Conservation (phyloP, 2,888 invertebrate species). For the Leptopilina syphax region DNA sequence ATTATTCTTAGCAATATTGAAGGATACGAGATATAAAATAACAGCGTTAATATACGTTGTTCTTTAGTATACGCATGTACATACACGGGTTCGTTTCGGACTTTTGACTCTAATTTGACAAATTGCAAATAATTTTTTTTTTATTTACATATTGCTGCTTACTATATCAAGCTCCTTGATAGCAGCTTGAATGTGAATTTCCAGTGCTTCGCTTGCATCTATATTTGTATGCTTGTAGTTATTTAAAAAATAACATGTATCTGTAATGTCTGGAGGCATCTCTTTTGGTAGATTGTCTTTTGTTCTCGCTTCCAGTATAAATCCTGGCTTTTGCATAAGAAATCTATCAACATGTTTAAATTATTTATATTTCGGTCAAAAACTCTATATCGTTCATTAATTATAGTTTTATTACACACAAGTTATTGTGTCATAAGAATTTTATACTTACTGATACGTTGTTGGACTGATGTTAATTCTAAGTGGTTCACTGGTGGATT, state of each 20-base stretch:
- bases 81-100: neutral
- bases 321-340: slow-evolving; percentile 86
- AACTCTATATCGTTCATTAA: neutral
- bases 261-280: slow-evolving; percentile 87
- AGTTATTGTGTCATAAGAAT: too few species aligned
- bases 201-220: slow-evolving; percentile 80
- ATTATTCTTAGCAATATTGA: neutral
- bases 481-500: slow-evolving; percentile 94
- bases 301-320: slow-evolving; percentile 86
- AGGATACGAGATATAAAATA: neutral
- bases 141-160: slow-evolving; percentile 74
- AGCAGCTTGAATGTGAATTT: slow-evolving; percentile 84
- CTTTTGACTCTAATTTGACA: neutral
- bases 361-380: neutral
- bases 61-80: neutral
- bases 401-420: too few species aligned
- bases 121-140: slow-evolving; percentile 42
- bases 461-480: slow-evolving; percentile 96
- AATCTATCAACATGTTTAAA: slow-evolving; percentile 79
- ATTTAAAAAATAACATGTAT: slow-evolving; percentile 91
- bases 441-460: slow-evolving; percentile 88
- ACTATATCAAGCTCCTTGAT: slow-evolving; percentile 81
- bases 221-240: slow-evolving; percentile 86
- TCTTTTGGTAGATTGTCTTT: slow-evolving; percentile 89
- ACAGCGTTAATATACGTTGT: neutral